These are phyloP conservation scores for Chymomyza caudatula DNA, from an alignment of 2,888 invertebrate species.

Conservation along the genomic window DNA sequence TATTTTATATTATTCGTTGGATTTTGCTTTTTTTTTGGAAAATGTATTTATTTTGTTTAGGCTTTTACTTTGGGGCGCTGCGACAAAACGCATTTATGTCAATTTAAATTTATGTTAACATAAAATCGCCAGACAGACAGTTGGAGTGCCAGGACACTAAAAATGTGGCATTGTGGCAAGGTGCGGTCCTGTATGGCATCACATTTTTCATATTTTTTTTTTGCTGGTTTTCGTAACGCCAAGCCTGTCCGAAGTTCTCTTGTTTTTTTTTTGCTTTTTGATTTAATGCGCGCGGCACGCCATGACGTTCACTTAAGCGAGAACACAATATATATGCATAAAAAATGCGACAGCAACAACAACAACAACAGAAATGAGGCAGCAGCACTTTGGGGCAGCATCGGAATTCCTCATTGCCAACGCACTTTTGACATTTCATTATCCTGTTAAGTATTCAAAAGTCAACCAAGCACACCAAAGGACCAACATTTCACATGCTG, in stretches of 20 bases:
- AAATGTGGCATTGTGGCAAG: constrained; percentile 19
- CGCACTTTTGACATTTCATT: constrained; percentile 74
- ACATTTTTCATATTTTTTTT: constrained; percentile 37
- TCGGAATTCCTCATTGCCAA: constrained; percentile 21
- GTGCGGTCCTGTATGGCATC: constrained; percentile 29
- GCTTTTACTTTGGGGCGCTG: constrained; percentile 21
- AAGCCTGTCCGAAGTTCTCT: constrained; percentile 10
- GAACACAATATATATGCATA: constrained; percentile 41
- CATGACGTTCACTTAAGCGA: constrained; percentile 67
- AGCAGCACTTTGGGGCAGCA: not conserved
- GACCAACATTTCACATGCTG: constrained; percentile 38
- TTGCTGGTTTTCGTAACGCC: not conserved
- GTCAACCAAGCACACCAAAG: constrained; percentile 59
- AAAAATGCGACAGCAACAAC: constrained; percentile 26
- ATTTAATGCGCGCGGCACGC: constrained; percentile 70
- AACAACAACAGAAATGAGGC: constrained; percentile 21
- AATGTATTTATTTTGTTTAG: not conserved
- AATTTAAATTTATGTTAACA: constrained; percentile 72
- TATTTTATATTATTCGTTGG: not conserved
- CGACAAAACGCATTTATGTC: constrained; percentile 60
- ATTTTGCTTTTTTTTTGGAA: constrained; percentile 1
- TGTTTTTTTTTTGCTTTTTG: constrained; percentile 45
- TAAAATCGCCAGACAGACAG: constrained; percentile 46
- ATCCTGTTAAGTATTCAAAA: constrained; percentile 75
- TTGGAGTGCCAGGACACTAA: constrained; percentile 6